Evolutionary conservation across 2,888 invertebrate species (phyloP), one percentile per base, ranked within the genome.

Genomic region (Agrochola macilenta): DNA sequence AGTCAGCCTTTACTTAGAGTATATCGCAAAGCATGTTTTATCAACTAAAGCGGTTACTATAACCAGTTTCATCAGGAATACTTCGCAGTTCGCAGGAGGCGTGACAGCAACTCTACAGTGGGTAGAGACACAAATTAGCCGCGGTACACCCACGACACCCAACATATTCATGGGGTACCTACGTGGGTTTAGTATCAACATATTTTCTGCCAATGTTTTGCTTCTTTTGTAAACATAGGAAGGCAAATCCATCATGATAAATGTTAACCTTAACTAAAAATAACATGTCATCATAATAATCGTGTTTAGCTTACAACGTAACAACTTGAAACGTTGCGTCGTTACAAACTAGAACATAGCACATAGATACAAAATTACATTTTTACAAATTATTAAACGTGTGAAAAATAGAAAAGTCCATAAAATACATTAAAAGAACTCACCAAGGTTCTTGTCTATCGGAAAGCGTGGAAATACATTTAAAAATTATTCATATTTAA

Each of bases 361-460:
- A 69, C 64, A 46, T 46, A 52, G 9, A 52, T 65, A 66, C 14
- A 69, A 64, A 65, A 54, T 26, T 49, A 5, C 1, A 20, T 69
- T 72, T 71, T 65, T 72, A 65, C 63, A 83, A 60, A 69, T 71
- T 63, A 69, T 0, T 68, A 5, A 71, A 64, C 12, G 71, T 49
- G 63, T 68, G 14, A 17, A 20, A 63, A 54, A 26, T 69, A 11
- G 46, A 60, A 71, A 76, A 39, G 4, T 79, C 30, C 79, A 69
- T 79, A 76, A 69, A 84, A 87, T 81, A 86, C 76, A 84, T 81
- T 84, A 78, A 82, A 84, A 89, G 86, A 93, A 96, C 96, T 96
- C 96, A 96, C 96, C 96, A 91, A 95, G 93, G 91, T 95, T 96
- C 93, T 96, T 96, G 94, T 96, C 96, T 96, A 93, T 93, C 95